Conservation (phyloP, 2,113 vertebrate genomes). For the Serilophus lunatus region DNA sequence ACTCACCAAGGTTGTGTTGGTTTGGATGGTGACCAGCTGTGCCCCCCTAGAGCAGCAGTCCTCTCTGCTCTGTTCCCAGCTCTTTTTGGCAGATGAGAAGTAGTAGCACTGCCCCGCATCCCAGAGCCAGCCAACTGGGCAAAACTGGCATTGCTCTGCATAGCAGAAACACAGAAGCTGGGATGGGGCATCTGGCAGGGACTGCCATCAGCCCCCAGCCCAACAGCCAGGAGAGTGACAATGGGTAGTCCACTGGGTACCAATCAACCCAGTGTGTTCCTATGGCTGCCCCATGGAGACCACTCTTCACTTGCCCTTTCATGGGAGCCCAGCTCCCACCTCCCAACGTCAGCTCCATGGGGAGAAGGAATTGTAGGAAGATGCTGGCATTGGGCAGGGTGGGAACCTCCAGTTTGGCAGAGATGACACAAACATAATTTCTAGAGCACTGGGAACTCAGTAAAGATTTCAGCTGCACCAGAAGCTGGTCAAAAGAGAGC, state of each 20-base stretch:
- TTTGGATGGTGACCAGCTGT: neutral
- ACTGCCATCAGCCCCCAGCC: neutral
- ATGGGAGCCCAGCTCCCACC: neutral
- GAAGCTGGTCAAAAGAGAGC: neutral
- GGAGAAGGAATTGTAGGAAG: neutral
- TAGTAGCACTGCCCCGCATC: constrained; percentile 7
- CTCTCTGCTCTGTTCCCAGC: constrained; percentile 39
- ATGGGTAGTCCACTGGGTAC: neutral
- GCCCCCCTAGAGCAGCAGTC: constrained; percentile 25
- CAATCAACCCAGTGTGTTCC: neutral
- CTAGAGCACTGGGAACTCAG: neutral
- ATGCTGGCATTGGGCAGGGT: neutral
- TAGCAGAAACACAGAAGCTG: neutral
- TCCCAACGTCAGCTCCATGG: neutral
- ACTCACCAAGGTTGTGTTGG: constrained; percentile 34
- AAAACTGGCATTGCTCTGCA: constrained; percentile 16
- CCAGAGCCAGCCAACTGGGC: neutral
- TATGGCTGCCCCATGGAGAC: fast-evolving
- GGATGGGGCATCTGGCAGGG: neutral
- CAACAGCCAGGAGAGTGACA: neutral
- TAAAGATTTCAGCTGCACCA: neutral
- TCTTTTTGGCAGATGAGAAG: constrained; percentile 21
- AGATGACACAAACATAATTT: neutral
- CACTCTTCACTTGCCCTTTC: neutral
- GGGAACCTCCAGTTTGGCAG: neutral